Evolutionary conservation across 2,888 invertebrate species (phyloP).

Genomic region (Cephonodes hylas): DNA sequence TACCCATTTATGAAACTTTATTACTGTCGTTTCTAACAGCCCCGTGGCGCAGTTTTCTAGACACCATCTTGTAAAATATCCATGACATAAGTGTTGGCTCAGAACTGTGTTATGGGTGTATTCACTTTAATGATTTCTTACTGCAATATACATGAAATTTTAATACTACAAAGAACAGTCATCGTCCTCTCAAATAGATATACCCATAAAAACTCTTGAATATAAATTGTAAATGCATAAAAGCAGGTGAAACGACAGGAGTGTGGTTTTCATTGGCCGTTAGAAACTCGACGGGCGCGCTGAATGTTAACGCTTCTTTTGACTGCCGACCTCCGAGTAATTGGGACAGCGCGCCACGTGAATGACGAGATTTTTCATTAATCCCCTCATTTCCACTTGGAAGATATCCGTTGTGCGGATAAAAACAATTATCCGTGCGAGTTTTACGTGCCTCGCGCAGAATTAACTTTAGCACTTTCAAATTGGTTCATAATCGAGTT

Average conservation of each 20-base stretch:
- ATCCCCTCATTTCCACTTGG: not conserved
- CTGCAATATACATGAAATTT: too few species aligned
- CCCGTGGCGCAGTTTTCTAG: too few species aligned
- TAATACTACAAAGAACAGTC: not conserved
- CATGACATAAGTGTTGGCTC: too few species aligned
- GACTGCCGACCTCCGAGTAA: not conserved
- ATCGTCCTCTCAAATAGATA: not conserved
- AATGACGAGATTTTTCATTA: not conserved
- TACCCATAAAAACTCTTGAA: not conserved
- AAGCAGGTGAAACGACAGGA: not conserved
- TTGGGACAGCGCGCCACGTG: not conserved
- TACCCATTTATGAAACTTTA: too few species aligned
- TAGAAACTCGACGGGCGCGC: not conserved
- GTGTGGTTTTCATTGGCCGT: not conserved
- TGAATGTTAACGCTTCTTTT: slow-evolving; percentile 2
- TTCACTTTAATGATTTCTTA: too few species aligned
- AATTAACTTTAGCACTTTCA: not conserved
- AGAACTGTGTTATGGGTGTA: too few species aligned
- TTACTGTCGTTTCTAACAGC: too few species aligned
- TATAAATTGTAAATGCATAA: not conserved
- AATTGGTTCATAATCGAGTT: not conserved
- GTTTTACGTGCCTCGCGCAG: not conserved
- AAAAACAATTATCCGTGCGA: not conserved
- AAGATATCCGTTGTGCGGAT: not conserved
- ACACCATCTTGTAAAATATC: too few species aligned